Evolutionary conservation across 2,888 invertebrate genomes (phyloP), one percentile per base, ranked within the genome.

Genomic region (Aporophyla lueneburgensis): DNA sequence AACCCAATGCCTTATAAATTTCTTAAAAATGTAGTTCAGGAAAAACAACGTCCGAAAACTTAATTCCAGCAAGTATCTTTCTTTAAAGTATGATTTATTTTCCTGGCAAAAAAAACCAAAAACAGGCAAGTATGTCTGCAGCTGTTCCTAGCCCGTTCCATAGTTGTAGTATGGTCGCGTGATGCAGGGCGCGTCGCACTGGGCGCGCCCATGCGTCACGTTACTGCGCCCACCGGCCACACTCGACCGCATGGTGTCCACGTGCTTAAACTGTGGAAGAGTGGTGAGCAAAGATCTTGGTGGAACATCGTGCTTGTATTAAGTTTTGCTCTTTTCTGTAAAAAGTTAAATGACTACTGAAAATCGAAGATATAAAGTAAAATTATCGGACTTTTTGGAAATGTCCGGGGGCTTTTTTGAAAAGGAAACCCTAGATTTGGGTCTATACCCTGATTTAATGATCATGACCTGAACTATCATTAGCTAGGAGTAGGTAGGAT

Each of bases 131-230:
- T 16, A n/a, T 40, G 46, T 10, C 10, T n/a, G 5, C 12, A 1
- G 54, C 46, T 43, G 43, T 61, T 69, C 14, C 3, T 14, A n/a
- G 70, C 0, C 74, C 7, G 9, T 83, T 86, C 86, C 67, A 79
- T 19, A 21, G 2, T 10, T 46, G n/a, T n/a, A 33, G 14, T 77
- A 75, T 14, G 65, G 53, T 69, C 19, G 27, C 40, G 81, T 69
- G 14, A 19, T 51, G 43, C 68, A 63, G 80, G 86, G 84, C 71
- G 88, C 77, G 78, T 69, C 84, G 85, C 66, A 58, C 69, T 72
- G 84, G 90, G 91, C 71, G 90, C 86, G 91, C 81, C 89, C 76
- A 87, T 91, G 91, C 89, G 91, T 90, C 90, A 91, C 84, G 56
- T 76, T 53, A 80, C 82, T 81, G 83, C 83, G 83, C 85, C 87